phyloP scores from a whole-genome alignment of 2,888 invertebrate species.

The Morpho achilles region DNA sequence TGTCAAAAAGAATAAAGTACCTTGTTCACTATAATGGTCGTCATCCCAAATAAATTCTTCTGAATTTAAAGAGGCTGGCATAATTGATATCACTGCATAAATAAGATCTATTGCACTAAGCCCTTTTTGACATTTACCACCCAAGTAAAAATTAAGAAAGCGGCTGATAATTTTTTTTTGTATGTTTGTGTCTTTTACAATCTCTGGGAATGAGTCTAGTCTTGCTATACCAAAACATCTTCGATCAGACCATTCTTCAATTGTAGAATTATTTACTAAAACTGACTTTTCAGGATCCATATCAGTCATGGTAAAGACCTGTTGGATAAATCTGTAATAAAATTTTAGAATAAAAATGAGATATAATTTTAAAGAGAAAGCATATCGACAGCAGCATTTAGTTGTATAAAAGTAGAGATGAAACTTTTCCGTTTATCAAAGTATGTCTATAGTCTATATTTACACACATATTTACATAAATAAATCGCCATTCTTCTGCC shows the following conservation, averaged over 20 bases:
- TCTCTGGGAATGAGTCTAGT: slow-evolving; percentile 22
- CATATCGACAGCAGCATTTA: too few species aligned
- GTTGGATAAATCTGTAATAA: slow-evolving; percentile 3
- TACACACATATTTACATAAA: too few species aligned
- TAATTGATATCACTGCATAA: slow-evolving; percentile 30
- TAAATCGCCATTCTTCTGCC: too few species aligned
- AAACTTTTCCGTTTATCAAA: too few species aligned
- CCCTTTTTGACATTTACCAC: slow-evolving; percentile 29
- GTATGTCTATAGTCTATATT: too few species aligned
- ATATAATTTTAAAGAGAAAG: too few species aligned
- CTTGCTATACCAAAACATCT: slow-evolving; percentile 19
- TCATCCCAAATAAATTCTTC: slow-evolving; percentile 28
- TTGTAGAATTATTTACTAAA: background rate
- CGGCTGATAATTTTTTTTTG: slow-evolving; percentile 27
- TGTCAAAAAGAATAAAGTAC: slow-evolving; percentile 30
- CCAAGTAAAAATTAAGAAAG: slow-evolving; percentile 30
- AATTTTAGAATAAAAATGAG: background rate
- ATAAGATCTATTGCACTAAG: slow-evolving; percentile 25
- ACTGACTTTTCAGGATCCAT: background rate
- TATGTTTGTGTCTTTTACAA: slow-evolving; percentile 17
- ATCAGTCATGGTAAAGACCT: background rate
- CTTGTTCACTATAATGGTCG: slow-evolving; percentile 22
- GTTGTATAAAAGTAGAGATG: too few species aligned
- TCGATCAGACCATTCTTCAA: slow-evolving; percentile 23
- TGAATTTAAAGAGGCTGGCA: slow-evolving; percentile 19